Percentiles rank a stretch among this genome's conserved stretches.
Evolutionary conservation across 2,797 vertebrate species (phyloP).

Genomic region (Erpetoichthys calabaricus): DNA sequence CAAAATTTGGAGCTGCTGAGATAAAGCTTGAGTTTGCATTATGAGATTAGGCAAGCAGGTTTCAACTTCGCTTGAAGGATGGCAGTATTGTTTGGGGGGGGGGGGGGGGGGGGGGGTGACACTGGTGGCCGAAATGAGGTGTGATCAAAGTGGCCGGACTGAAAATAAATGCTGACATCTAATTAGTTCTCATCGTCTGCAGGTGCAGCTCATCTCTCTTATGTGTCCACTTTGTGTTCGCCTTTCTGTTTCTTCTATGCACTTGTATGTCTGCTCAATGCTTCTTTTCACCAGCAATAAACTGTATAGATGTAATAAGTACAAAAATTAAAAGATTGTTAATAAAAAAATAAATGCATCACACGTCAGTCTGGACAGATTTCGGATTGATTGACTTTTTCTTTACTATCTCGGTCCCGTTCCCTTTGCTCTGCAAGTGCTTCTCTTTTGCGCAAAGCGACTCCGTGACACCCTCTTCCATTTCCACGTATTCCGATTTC

Average conservation of each 20-base stretch:
- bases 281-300: not conserved
- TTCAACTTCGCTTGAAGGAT: no score
- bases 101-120: no score
- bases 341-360: conserved; percentile 30
- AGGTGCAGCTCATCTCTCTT: not conserved
- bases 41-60: no score
- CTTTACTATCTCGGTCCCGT: conserved; percentile 81
- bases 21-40: no score
- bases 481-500: conserved; percentile 96
- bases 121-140: no score
- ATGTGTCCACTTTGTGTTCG: not conserved
- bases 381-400: conserved; percentile 84
- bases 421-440: conserved; percentile 75
- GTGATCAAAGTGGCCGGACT: no score
- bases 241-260: not conserved
- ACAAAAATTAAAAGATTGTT: no score
- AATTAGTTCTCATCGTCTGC: conserved; percentile 1
- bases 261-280: not conserved
- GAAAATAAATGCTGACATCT: not conserved
- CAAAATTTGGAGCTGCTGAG: no score
- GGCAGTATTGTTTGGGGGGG: no score
- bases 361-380: conserved; percentile 96
- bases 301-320: not conserved
- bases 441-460: conserved; percentile 85
- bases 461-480: conserved; percentile 95